phyloP scores from a whole-genome alignment of 2,797 vertebrate species.

The Pseudocheirus occidentalis region DNA sequence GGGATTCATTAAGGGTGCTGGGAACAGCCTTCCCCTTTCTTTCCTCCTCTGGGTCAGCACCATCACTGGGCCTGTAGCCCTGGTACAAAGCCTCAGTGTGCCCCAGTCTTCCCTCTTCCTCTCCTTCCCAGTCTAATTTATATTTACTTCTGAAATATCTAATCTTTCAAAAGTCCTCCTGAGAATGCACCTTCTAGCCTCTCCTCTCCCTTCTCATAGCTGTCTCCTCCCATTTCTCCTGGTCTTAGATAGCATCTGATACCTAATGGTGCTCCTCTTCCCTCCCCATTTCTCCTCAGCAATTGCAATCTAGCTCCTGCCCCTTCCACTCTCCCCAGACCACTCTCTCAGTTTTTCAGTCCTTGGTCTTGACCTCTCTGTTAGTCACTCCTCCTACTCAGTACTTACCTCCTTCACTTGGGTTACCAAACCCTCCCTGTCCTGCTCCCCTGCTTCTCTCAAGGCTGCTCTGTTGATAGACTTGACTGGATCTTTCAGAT shows the following conservation, averaged over 20 bases:
- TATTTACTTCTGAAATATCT: neutral
- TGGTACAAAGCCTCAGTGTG: neutral
- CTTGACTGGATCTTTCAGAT: neutral
- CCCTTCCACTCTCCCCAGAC: neutral
- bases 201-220: neutral
- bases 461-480: neutral
- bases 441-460: neutral
- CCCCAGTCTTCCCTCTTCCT: neutral
- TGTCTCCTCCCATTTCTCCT: neutral
- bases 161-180: neutral
- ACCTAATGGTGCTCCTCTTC: neutral
- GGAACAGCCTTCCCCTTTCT: neutral
- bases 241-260: neutral
- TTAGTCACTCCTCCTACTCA: neutral
- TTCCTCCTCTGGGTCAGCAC: neutral
- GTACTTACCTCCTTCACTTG: neutral
- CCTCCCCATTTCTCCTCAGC: neutral
- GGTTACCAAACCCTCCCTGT: neutral
- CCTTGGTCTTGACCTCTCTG: neutral
- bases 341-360: neutral
- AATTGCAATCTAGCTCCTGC: neutral
- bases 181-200: neutral
- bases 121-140: neutral
- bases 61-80: neutral
- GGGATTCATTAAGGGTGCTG: neutral